Conservation (phyloP, 2,797 vertebrate genomes). For the Enteromius anoplus region DNA sequence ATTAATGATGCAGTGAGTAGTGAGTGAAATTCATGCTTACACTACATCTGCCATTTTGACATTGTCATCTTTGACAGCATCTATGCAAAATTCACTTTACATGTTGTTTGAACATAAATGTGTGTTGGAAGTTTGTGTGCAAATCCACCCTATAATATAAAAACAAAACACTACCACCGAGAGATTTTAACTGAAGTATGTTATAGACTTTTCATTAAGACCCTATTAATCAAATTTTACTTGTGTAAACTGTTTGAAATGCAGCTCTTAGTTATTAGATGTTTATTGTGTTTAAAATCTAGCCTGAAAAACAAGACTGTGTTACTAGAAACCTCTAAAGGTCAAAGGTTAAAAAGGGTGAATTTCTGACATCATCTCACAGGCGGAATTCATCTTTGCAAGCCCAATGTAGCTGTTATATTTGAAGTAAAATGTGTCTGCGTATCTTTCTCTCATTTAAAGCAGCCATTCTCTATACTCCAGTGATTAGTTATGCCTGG, state of each 20-base stretch:
- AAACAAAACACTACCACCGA: no score
- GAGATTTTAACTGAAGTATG: no score
- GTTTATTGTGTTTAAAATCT: background rate
- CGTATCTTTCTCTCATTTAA: constrained; percentile 62
- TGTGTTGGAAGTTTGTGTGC: no score
- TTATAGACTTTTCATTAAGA: no score
- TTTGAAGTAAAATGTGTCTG: constrained; percentile 70
- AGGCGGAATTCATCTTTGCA: background rate
- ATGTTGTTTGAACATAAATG: no score
- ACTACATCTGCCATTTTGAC: background rate
- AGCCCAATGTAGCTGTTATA: constrained; percentile 62
- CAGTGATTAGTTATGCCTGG: constrained; percentile 91
- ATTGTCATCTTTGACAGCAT: background rate
- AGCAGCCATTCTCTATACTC: constrained; percentile 59
- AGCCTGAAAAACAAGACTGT: background rate
- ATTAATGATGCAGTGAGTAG: background rate
- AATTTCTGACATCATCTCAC: background rate
- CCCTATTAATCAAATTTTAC: no score
- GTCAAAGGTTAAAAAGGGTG: background rate
- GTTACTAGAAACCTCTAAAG: background rate
- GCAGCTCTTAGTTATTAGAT: background rate
- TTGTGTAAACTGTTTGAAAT: background rate
- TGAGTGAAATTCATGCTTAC: background rate
- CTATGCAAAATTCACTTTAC: no score
- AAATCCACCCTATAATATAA: no score